Base-by-base conservation (phyloP, 2,797 vertebrate species). In the Alauda arvensis region DNA sequence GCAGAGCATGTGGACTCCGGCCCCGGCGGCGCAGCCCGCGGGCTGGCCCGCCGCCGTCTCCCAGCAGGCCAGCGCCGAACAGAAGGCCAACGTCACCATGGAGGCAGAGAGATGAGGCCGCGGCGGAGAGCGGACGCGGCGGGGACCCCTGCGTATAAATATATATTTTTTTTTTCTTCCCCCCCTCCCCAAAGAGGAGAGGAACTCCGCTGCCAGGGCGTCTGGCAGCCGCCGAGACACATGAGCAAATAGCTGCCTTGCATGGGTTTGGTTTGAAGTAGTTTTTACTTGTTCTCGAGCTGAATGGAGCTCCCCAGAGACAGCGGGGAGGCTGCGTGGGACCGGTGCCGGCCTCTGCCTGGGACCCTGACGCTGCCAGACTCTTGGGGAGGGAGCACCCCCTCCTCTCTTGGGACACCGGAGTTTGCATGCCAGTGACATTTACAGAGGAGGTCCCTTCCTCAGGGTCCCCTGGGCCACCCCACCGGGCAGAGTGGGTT, bases 41-140 rank as follows among this genome's bases (percentile, higher is more conserved):
- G 97, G 97, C 96, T 99, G 98, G 98, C 98, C 98, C 0, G 94
- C 96, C 7, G 60, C 98, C 18, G 98, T 98, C 74, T 98, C 97
- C 84, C 98, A 98, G 72, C 98, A 98, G 93, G 95, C 97, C 10
- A 95, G 97, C 34, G 85, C 98, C 8, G 98, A 99, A 98, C 98
- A 99, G 95, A 99, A 98, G 97, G 98, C 98, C 95, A 99, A 98
- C n/a, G 98, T 98, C 66, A 97, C 98, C 88, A 98, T 99, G 98
- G 98, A 99, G 96, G 99, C 99, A 2, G 99, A 99, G 97, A 99
- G 99, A 99, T 99, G 98, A 99, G 98, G 96, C 91, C 3, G 18
- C 8, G 16, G 95, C 5, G 14, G 83, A 87, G 74, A 85, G 57
- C 9, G 3, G 57, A 92, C 18, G 57, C 37, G 43, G 96, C 48